Base-by-base conservation (phyloP, 2,888 invertebrate genomes). In the Cryptocheilus praepositus region DNA sequence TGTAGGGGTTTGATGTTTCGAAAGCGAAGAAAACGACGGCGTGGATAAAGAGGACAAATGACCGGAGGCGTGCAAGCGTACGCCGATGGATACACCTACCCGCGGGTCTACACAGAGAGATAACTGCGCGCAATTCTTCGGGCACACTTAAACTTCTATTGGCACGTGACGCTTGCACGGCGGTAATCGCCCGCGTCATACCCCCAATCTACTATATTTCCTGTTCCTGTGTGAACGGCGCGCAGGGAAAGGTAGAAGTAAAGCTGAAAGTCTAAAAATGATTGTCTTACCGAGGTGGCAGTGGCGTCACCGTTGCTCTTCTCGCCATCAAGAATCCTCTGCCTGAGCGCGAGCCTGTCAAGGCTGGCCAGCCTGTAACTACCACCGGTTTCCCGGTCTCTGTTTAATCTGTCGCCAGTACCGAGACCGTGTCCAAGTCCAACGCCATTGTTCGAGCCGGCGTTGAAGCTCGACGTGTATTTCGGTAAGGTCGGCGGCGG, bases 401-500 rank as follows among this genome's bases (percentile, higher is more conserved):
- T 91, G 80, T 92, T 92, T 68, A 93, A 89, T 54, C 92, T 89
- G 62, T 91, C 91, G 55, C 74, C 68, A 21, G 94, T 94, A 81
- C 93, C 93, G 36, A 36, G 36, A 11, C 36, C 36, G 36, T 36
- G 36, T 79, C 94, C 93, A 73, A 92, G 90, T 78, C 92, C 91
- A 83, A 93, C 93, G 16, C 86, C 89, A 64, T 90, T 87, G 63
- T 92, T 92, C 77, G 92, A 92, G 57, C 94, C 94, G 70, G 94
- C 94, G 85, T 93, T 94, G 86, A 94, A 94, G 77, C 94, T 94
- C 65, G 93, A 93, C 82, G 94, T 94, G 87, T 95, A 95, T 87
- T 94, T 95, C 46, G 95, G 95, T 81, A 95, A 89, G 59, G 94
- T 94, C 61, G 95, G 95, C 69, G 95, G 95, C 78, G 94, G 95